Evolutionary conservation across 2,113 vertebrate genomes (phyloP).

Genomic region (Ivindomyrus marchei): DNA sequence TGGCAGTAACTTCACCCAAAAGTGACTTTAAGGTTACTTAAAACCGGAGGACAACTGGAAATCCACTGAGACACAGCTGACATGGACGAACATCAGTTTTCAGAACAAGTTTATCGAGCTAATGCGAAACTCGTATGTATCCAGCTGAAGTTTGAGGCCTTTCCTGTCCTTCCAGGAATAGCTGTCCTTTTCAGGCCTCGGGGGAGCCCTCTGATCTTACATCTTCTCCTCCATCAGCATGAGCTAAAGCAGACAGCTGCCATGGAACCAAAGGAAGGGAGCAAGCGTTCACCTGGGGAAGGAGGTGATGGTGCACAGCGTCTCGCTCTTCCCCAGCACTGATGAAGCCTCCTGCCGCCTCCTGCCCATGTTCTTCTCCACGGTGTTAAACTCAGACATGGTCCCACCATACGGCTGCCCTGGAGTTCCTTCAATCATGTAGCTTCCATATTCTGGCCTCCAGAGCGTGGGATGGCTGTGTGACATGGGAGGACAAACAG

Average conservation of each 20-base stretch:
- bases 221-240: not conserved
- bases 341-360: conserved; percentile 81
- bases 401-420: conserved; percentile 93
- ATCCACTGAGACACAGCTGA: not conserved
- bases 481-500: not conserved
- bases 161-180: not conserved
- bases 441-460: conserved; percentile 94
- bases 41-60: not conserved
- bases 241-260: not conserved
- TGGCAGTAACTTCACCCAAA: not conserved
- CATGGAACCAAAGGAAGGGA: not conserved
- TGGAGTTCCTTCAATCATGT: conserved; percentile 97
- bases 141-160: not conserved
- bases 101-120: not conserved
- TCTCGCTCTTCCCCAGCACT: conserved; percentile 71
- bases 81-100: not conserved
- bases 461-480: conserved; percentile 91
- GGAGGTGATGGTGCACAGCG: conserved; percentile 82
- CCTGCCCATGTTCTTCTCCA: conserved; percentile 94
- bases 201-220: not conserved
- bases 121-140: not conserved
- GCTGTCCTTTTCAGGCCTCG: not conserved
- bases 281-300: conserved; percentile 76
- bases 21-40: not conserved
- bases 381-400: conserved; percentile 98